Evolutionary conservation across 2,113 vertebrate species (phyloP), one percentile per base, ranked within the genome.

Genomic region (Mionectes macconnelli): DNA sequence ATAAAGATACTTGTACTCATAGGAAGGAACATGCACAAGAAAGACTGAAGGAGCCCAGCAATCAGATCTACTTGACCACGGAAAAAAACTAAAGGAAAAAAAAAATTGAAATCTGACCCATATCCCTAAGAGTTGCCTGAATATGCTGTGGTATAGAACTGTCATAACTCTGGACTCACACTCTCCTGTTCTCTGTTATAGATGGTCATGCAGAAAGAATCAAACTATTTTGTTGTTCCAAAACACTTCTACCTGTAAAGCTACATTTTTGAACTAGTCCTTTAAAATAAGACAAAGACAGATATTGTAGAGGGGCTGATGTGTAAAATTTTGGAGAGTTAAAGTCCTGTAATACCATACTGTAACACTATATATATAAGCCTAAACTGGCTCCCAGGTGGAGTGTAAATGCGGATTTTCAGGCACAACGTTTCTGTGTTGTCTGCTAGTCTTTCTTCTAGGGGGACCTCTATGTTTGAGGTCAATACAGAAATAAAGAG

Each of bases 401-500:
- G 33, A 60, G 3, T 19, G 3, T 5, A 62, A 74, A 45, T 19
- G 25, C 13, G 74, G 31, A 66, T 45, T 89, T 94, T 62, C 28
- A 56, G 47, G 25, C 19, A 50, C 6, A 23, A 78, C 50, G 0
- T 47, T 63, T 69, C 28, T 49, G 18, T 17, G 14, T 33, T 60
- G 9, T n/a, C 40, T 80, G 20, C 52, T 63, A 82, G 59, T 4
- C 2, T 93, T 83, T 64, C 19, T 73, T 37, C 17, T 40, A 40
- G 21, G 30, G 27, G 73, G 6, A 4, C 2, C 8, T 2, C 2
- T 24, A 8, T 42, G 2, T 45, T 53, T 40, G 11, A 69, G 10
- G 4, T 82, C 16, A 63, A 49, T 23, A 30, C 4, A 67, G 25
- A 81, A 90, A 40, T 62, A n/a, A 72, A 87, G 22, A 53, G 4